A percentile compares a stretch with the other conserved stretches of the same genome.
phyloP scores from a whole-genome alignment of 2,113 vertebrate genomes.

The Notiomystis cincta region DNA sequence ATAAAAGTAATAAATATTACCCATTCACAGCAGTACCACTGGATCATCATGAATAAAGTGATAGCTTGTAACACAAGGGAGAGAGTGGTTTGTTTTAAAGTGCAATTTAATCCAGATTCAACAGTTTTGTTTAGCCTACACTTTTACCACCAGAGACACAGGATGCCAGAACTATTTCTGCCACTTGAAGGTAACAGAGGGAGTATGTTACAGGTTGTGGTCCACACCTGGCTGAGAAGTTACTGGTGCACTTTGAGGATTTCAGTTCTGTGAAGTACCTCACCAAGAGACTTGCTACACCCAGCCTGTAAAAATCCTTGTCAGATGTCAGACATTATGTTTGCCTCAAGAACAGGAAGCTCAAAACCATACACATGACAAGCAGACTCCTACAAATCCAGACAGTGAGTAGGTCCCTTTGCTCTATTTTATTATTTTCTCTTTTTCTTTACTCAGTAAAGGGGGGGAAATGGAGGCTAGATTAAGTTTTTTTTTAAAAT shows the following conservation, averaged over 20 bases:
- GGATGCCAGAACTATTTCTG: background rate
- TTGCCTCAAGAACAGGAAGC: background rate
- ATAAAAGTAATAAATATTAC: background rate
- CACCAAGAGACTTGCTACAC: background rate
- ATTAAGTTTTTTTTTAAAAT: background rate
- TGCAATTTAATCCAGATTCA: background rate
- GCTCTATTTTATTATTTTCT: background rate
- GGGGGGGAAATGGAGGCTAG: background rate
- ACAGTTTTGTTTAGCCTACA: background rate
- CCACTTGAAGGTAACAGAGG: background rate
- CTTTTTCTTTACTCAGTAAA: background rate
- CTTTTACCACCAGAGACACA: background rate
- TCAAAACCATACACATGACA: background rate
- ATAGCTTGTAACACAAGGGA: background rate
- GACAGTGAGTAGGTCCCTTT: rapidly evolving
- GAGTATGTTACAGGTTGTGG: background rate
- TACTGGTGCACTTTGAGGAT: background rate
- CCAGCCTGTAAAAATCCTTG: background rate
- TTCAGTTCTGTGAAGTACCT: background rate
- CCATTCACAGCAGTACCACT: background rate
- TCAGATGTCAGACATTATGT: background rate
- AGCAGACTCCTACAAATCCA: background rate
- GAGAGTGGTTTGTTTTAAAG: background rate
- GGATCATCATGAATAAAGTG: background rate
- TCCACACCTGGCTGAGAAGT: background rate